Base-by-base conservation (phyloP, 2,113 vertebrate genomes). In the Aldabrachelys gigantea region DNA sequence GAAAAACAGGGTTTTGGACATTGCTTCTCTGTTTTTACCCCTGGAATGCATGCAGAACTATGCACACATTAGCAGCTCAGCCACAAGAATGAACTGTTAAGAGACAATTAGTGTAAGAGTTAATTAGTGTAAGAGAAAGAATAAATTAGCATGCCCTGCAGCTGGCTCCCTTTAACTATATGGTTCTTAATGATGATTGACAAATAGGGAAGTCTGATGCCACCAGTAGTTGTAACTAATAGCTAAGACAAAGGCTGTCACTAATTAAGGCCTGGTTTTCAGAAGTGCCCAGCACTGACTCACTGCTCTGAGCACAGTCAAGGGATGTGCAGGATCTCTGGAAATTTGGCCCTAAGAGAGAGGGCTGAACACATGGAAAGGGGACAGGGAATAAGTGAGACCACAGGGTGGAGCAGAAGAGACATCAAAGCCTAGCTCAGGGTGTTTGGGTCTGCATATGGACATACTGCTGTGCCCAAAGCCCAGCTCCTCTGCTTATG, bases 161-260 rank as follows among this genome's bases (percentile, higher is more conserved):
- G 95, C 85, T 52, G 27, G 5, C 59, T 95, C 57, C 91, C 84
- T 90, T 82, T 87, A 81, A 92, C 1, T 24, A 85, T 84, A 88
- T 3, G 4, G 54, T 50, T 96, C 95, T 96, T 94, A 96, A 94
- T 75, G 86, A 21, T 92, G 96, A 96, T 88, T 95, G 96, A 95
- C 96, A 96, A 96, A 96, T 85, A 65, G 27, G 24, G 72, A 90
- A 95, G 75, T 47, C 92, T 96, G 89, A 96, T 87, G 93, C 94
- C 95, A 89, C 91, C 96, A 92, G 91, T 52, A 94, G 81, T 90
- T 95, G 80, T 85, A 92, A 94, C 79, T 88, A 88, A 95, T 31
- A 97, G 87, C 94, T 94, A 2, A 88, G 96, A 93, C 96, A 97
- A 83, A 96, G 93, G 38, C 87, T 96, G 93, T 93, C 90, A 92